Conservation (phyloP, 2,888 invertebrate genomes). For the Sesia bembeciformis region DNA sequence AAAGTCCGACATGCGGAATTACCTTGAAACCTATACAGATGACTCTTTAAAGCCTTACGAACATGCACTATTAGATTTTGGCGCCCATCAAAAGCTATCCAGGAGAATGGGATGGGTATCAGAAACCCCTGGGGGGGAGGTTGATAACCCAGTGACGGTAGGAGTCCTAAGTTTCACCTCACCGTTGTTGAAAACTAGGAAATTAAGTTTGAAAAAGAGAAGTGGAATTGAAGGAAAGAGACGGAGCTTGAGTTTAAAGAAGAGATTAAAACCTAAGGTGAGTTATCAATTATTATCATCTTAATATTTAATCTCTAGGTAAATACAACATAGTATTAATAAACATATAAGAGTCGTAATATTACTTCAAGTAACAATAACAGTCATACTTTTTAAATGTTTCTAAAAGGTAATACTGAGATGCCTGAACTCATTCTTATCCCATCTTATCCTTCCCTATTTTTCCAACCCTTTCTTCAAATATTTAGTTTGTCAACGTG, state of each 20-base stretch:
- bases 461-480: too few species aligned
- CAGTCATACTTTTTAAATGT: too few species aligned
- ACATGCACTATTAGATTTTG: slow-evolving; percentile 50
- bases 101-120: slow-evolving; percentile 59
- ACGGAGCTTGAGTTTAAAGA: slow-evolving; percentile 12
- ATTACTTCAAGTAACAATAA: too few species aligned
- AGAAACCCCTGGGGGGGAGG: slow-evolving; percentile 13
- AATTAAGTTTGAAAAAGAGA: slow-evolving; percentile 19
- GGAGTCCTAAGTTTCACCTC: slow-evolving; percentile 26
- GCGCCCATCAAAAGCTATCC: slow-evolving; percentile 56
- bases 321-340: too few species aligned
- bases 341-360: too few species aligned
- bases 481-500: too few species aligned
- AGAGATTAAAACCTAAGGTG: neutral
- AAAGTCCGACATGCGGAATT: slow-evolving; percentile 53
- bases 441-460: too few species aligned
- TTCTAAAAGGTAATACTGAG: too few species aligned
- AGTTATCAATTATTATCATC: too few species aligned
- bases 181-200: slow-evolving; percentile 37
- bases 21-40: slow-evolving; percentile 32
- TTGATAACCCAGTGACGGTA: slow-evolving; percentile 22
- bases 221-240: slow-evolving; percentile 21
- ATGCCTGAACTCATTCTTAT: too few species aligned
- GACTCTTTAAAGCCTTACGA: slow-evolving; percentile 29
- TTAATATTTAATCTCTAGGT: too few species aligned